Conservation (phyloP, 1,140 invertebrate species). For the Ridgeia piscesae region DNA sequence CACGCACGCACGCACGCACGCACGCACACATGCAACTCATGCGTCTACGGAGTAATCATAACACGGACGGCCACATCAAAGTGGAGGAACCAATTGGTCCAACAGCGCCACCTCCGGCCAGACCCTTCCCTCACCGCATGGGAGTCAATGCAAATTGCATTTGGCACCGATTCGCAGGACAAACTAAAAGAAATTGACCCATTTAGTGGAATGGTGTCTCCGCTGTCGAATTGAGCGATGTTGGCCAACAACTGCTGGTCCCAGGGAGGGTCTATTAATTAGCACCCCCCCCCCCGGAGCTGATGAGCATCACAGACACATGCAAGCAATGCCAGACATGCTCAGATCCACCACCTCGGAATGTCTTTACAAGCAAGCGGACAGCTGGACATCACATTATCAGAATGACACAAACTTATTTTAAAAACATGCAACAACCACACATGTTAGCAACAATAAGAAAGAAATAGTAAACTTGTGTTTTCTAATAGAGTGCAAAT, state of each 20-base stretch:
- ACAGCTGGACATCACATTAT: not conserved
- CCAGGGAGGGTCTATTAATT: not conserved
- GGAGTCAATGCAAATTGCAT: not conserved
- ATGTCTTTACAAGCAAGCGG: not conserved
- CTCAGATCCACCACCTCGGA: not conserved
- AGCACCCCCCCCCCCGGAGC: not conserved
- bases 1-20: not conserved
- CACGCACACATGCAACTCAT: not conserved
- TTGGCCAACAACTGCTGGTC: not conserved
- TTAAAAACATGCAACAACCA: not conserved
- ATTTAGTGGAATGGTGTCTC: not conserved
- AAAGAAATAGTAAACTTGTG: not conserved
- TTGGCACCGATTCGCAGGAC: not conserved
- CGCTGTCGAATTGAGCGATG: not conserved
- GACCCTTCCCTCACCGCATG: not conserved
- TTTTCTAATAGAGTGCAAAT: not conserved
- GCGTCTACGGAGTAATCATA: not conserved
- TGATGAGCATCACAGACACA: not conserved
- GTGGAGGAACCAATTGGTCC: too few species aligned
- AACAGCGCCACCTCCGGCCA: not conserved
- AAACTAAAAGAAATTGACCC: not conserved
- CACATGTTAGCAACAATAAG: not conserved
- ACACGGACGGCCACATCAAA: not conserved
- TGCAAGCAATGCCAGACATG: not conserved
- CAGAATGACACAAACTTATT: not conserved